Base-by-base conservation (phyloP, 2,113 vertebrate genomes). In the Octodon degus region DNA sequence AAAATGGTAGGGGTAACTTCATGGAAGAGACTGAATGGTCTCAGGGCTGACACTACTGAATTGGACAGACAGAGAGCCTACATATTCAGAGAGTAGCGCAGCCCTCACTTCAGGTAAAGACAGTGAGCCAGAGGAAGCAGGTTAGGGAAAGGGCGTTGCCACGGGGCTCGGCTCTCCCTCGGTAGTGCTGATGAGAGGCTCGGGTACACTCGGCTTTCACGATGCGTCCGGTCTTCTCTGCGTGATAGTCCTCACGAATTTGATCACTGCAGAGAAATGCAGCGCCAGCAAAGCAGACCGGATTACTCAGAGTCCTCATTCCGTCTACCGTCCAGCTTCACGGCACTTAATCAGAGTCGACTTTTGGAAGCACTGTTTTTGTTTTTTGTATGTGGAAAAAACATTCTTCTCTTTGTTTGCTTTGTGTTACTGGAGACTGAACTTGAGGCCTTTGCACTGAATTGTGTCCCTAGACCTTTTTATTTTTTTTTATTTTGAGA, bases 171-270 rank as follows among this genome's bases (percentile, higher is more conserved):
- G 72, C 40, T 76, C 12, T 76, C 40, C 1, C 11, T 76, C 40
- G 20, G 37, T 20, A 11, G n/a, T 3, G n/a, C 70, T 22, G 22
- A 37, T 6, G 72, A 12, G 72, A 9, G 22, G 0, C 0, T 11
- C 7, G 8, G n/a, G 68, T 16, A 32, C 47, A 5, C 47, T 53
- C 27, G 2, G 72, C 40, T 25, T 4, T 2, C 4, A 0, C 12
- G 22, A 19, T 37, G 20, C 70, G 3, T 5, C 4, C 0, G 25
- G 13, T 3, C n/a, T n/a, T 72, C n/a, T 50, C 74, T 16, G 13
- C 25, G 17, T 47, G 40, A 30, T 2, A 47, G 13, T 27, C 12
- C 10, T 25, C 40, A 47, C 4, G 25, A 30, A 24, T 30, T 16
- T 47, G 30, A 50, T 77, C 74, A 30, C 74, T 47, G 47, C 74